Evolutionary conservation across 1,140 invertebrate genomes (phyloP).

Genomic region (Idris sp.): DNA sequence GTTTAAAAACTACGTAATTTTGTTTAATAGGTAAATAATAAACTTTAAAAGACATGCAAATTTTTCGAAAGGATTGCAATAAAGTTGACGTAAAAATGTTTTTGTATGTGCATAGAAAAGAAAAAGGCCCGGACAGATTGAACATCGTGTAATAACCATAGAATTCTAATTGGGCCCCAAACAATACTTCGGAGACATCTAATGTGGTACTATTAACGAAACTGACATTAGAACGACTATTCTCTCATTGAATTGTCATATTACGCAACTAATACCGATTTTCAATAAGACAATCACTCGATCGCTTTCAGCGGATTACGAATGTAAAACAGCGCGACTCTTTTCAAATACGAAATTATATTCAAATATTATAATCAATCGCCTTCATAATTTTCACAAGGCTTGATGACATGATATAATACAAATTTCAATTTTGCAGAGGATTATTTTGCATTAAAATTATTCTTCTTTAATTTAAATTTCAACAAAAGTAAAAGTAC

Average conservation of each 20-base stretch:
- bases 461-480: too few species aligned
- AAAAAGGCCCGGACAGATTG: conserved; percentile 19
- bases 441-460: not conserved
- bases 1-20: too few species aligned
- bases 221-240: conserved; percentile 23
- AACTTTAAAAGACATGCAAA: too few species aligned
- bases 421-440: not conserved
- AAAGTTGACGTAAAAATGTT: too few species aligned
- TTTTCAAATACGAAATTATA: conserved; percentile 12
- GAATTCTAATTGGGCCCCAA: conserved; percentile 47
- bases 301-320: not conserved
- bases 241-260: conserved; percentile 45
- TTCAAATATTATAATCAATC: conserved; percentile 3
- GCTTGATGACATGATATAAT: not conserved
- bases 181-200: conserved; percentile 35
- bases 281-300: conserved; percentile 42
- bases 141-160: conserved; percentile 19
- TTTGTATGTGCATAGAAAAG: too few species aligned
- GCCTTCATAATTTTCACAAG: conserved; percentile 5
- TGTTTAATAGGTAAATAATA: too few species aligned
- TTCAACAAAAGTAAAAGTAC: too few species aligned
- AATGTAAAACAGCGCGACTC: conserved; percentile 2
- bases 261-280: conserved; percentile 53
- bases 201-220: conserved; percentile 50
- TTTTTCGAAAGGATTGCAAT: too few species aligned